Percentiles rank a stretch among this genome's conserved stretches.
Conservation (phyloP, 2,113 vertebrate species). For the Ondatra zibethicus region DNA sequence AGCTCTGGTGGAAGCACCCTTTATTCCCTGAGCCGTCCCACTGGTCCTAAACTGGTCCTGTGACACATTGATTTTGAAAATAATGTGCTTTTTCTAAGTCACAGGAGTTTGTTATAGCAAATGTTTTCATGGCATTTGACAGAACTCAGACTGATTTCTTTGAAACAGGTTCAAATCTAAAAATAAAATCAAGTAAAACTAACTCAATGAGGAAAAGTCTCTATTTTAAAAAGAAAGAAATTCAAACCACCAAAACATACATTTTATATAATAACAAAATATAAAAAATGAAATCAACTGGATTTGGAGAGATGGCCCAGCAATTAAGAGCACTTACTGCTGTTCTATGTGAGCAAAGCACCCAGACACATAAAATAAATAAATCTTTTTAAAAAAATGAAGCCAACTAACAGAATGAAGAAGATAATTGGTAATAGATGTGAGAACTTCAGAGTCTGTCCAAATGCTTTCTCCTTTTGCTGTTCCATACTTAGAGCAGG, state of each 20-base stretch:
- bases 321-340: background rate
- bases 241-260: background rate
- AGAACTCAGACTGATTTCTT: background rate
- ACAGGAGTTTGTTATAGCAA: background rate
- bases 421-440: background rate
- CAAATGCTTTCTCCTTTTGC: background rate
- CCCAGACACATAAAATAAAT: background rate
- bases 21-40: background rate
- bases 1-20: background rate
- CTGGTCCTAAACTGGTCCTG: background rate
- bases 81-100: background rate
- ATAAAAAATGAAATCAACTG: background rate
- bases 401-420: background rate
- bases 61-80: background rate
- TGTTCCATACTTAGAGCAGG: background rate
- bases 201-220: background rate
- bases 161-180: constrained; percentile 2
- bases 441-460: background rate
- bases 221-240: background rate
- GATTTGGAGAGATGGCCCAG: background rate
- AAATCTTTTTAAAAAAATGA: background rate
- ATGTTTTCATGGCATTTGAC: background rate
- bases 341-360: background rate
- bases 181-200: constrained; percentile 25
- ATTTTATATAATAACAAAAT: background rate